Evolutionary conservation across 2,113 vertebrate species (phyloP), one percentile per base, ranked within the genome.

Genomic region (Capreolus pygargus): DNA sequence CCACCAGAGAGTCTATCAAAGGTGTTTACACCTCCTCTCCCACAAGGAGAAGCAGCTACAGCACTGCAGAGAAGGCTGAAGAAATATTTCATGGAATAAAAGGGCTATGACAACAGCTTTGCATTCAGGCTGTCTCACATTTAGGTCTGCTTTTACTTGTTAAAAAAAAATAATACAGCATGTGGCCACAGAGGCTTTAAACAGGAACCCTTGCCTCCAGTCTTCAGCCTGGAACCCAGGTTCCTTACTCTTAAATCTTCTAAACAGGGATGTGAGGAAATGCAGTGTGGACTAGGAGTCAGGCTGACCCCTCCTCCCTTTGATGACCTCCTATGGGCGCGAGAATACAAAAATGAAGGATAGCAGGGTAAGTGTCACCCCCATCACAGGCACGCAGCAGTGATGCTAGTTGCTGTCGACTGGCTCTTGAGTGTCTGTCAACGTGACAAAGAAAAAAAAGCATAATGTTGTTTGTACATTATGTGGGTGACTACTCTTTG

Each of bases 281-380:
- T 33, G 33, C 10, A 4, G 0, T 7, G 33, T 30, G 9, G 36
- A 21, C 13, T 0, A 12, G 43, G 70, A 90, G 47, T 52, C 15
- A 25, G 0, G 3, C 12, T 15, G 14, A 27, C 23, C 23, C 39
- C 27, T 21, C 19, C 9, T 45, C 61, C 47, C 9, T 5, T 7
- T 2, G n/a, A 70, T 17, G 7, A 43, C 27, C 7, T 47, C 43
- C 86, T 21, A 2, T 0, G 3, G 50, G 43, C 9, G 0, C 0
- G 2, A 87, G 83, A 39, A 43, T 33, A 15, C 13, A 25, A 25
- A 85, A 33, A 25, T 2, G 30, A 54, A 58, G 12, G 13, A 17
- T 6, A 21, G 39, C 17, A 23, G 33, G 15, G 9, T 3, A 10
- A 4, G 12, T 4, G 19, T 19, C 39, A 52, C 45, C 33, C 52